A percentile compares a stretch with the other conserved stretches of the same genome.
These are phyloP conservation scores for Drosophila lini DNA, from an alignment of 1,140 invertebrate genomes.

Conservation along the genomic window DNA sequence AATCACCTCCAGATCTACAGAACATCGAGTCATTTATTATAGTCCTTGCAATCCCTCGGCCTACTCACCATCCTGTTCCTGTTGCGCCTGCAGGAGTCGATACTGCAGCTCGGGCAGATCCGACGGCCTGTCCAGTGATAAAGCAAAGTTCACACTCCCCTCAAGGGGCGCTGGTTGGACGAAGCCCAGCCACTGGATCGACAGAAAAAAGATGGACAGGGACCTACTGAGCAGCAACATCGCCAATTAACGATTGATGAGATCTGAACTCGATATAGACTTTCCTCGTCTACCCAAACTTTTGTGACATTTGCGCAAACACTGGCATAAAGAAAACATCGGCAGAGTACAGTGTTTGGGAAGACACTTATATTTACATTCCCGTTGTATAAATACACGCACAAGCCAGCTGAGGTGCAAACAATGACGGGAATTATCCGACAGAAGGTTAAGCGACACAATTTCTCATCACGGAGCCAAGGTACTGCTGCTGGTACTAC, in stretches of 20 bases:
- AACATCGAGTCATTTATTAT: neutral
- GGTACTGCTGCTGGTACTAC: neutral
- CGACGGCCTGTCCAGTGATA: neutral
- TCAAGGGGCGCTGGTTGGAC: neutral
- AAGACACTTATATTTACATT: constrained; percentile 25
- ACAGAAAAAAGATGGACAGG: neutral
- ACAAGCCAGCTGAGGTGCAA: constrained; percentile 8
- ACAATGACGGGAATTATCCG: constrained; percentile 24
- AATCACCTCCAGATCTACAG: constrained; percentile 22
- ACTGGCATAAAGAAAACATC: constrained; percentile 9
- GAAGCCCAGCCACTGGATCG: neutral
- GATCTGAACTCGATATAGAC: too few species aligned
- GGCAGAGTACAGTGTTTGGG: neutral
- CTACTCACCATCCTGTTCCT: constrained; percentile 34
- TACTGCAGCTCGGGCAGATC: constrained; percentile 22
- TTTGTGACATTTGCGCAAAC: constrained; percentile 52
- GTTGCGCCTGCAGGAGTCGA: constrained; percentile 9
- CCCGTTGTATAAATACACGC: constrained; percentile 14
- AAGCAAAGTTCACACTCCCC: neutral
- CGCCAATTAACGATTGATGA: neutral
- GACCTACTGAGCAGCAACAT: constrained; percentile 13
- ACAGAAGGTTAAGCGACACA: constrained; percentile 14
- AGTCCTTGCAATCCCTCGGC: too few species aligned
- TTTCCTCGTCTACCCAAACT: neutral
- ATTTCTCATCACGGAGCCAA: constrained; percentile 12